Evolutionary conservation across 2,888 invertebrate genomes (phyloP).

Genomic region (Lagria hirta): DNA sequence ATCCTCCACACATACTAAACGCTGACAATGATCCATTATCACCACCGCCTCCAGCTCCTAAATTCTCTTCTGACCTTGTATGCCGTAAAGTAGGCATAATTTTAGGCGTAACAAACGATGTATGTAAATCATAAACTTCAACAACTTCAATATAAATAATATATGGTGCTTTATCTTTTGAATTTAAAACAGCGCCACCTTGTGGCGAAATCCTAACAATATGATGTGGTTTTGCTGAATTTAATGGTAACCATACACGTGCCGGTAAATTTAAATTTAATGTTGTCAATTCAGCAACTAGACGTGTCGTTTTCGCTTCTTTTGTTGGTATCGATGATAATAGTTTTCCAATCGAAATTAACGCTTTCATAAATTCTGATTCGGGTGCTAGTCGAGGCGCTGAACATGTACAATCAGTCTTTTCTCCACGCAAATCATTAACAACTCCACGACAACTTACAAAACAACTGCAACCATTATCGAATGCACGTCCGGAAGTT

Average conservation of each 20-base stretch:
- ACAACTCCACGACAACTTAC: constrained; percentile 79
- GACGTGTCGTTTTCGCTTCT: constrained; percentile 88
- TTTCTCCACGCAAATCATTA: constrained; percentile 74
- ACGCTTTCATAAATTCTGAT: constrained; percentile 83
- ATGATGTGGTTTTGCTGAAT: constrained; percentile 82
- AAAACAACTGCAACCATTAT: constrained; percentile 93
- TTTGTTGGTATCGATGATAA: constrained; percentile 80
- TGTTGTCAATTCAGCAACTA: constrained; percentile 90
- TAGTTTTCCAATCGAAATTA: constrained; percentile 83
- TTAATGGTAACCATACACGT: constrained; percentile 95
- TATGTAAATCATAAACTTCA: constrained; percentile 80
- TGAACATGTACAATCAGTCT: constrained; percentile 76
- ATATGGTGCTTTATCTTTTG: constrained; percentile 98
- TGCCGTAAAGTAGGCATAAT: constrained; percentile 83
- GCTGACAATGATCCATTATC: constrained; percentile 52
- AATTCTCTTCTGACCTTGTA: constrained; percentile 92
- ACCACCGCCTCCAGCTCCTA: constrained; percentile 55
- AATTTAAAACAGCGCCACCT: constrained; percentile 96
- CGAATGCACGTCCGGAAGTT: constrained; percentile 92
- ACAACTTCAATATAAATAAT: constrained; percentile 97
- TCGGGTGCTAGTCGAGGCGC: constrained; percentile 82
- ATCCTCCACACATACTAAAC: constrained; percentile 59
- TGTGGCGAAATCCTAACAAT: constrained; percentile 96
- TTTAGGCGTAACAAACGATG: constrained; percentile 87
- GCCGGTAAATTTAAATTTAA: constrained; percentile 97